Evolutionary conservation across 2,888 invertebrate species (phyloP).

Genomic region (Acronicta aceris): DNA sequence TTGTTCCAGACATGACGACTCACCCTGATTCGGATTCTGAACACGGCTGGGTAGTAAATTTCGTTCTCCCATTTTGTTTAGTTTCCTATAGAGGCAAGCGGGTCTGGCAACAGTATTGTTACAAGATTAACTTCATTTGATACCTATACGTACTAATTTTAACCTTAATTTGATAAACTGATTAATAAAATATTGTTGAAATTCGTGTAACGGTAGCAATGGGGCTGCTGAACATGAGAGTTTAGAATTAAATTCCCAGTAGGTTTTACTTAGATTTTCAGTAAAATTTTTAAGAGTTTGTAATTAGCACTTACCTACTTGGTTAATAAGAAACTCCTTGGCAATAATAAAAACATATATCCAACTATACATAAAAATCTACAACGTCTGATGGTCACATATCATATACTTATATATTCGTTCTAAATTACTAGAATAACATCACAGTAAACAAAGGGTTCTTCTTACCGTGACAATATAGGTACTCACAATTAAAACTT

Average conservation of each 20-base stretch:
- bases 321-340: too few relatives aligned
- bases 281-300: neutral
- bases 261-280: neutral
- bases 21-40: conserved; percentile 47
- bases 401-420: too few relatives aligned
- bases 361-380: too few relatives aligned
- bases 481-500: conserved; percentile 2
- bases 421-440: too few relatives aligned
- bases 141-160: conserved; percentile 6
- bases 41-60: conserved; percentile 56
- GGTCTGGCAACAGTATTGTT: conserved; percentile 41
- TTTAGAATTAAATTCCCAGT: too few relatives aligned
- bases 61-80: conserved; percentile 50
- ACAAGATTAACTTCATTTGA: conserved; percentile 50
- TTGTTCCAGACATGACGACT: conserved; percentile 44
- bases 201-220: too few relatives aligned
- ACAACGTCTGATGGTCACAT: too few relatives aligned
- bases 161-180: neutral
- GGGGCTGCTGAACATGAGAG: too few relatives aligned
- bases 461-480: too few relatives aligned
- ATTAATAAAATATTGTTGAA: conserved; percentile 3
- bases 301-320: too few relatives aligned
- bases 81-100: conserved; percentile 43
- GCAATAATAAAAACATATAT: too few relatives aligned
- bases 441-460: too few relatives aligned